These are phyloP conservation scores for Oncopeltus fasciatus DNA, from an alignment of 1,140 invertebrate genomes.

Conservation along the genomic window DNA sequence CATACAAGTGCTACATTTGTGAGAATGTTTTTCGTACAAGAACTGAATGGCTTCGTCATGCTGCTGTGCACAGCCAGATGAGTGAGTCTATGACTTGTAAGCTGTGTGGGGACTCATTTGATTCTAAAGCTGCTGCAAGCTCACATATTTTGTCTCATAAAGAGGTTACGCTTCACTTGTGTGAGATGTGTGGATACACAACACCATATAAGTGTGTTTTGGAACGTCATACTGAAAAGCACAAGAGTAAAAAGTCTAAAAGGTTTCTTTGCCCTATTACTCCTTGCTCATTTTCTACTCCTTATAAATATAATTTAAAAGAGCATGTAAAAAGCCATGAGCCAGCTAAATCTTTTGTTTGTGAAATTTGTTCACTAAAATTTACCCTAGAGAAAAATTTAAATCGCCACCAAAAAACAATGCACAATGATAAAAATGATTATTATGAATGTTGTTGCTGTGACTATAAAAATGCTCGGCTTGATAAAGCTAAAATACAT, in stretches of 20 bases:
- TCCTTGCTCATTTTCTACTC: background rate
- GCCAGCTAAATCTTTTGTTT: background rate
- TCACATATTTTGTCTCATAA: background rate
- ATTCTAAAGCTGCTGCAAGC: background rate
- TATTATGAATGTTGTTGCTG: background rate
- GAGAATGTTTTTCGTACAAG: background rate
- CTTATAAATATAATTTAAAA: constrained; percentile 7
- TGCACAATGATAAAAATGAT: background rate
- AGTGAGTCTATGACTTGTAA: background rate
- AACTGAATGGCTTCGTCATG: constrained; percentile 4
- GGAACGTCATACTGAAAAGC: constrained; percentile 9
- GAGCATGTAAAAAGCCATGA: constrained; percentile 7
- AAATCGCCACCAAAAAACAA: constrained; percentile 6
- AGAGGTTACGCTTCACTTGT: background rate
- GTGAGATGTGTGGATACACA: constrained; percentile 8
- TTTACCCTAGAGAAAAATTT: constrained; percentile 15
- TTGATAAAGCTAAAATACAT: constrained; percentile 8
- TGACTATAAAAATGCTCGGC: constrained; percentile 5
- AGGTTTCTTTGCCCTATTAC: background rate
- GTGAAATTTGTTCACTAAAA: constrained; percentile 3
- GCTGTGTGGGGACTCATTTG: background rate
- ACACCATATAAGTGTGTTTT: constrained; percentile 11
- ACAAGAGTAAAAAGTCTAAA: background rate
- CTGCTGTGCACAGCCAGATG: background rate
- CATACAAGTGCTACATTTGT: constrained; percentile 6